Conservation (phyloP, 1,140 invertebrate genomes). For the Oedothorax gibbosus region DNA sequence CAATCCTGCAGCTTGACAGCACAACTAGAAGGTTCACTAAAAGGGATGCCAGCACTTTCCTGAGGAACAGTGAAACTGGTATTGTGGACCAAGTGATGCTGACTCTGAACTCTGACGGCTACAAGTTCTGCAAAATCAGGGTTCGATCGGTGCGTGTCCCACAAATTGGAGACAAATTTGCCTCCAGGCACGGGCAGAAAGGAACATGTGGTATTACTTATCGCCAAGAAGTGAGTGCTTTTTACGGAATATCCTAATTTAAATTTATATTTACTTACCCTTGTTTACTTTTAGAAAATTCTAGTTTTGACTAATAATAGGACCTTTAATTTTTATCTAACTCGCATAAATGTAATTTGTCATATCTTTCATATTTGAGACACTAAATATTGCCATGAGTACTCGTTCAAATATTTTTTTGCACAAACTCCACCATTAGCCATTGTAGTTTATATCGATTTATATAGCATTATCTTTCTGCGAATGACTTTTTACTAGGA, state of each 20-base stretch:
- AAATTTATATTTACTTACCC: background rate
- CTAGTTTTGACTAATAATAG: constrained; percentile 20
- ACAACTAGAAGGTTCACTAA: constrained; percentile 91
- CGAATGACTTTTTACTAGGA: no score
- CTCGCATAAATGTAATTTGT: no score
- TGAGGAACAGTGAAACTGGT: constrained; percentile 97
- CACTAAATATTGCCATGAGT: no score
- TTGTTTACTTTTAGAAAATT: background rate
- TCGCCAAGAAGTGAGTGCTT: constrained; percentile 79
- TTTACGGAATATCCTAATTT: background rate
- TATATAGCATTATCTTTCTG: no score
- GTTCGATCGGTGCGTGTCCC: constrained; percentile 97
- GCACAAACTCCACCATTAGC: no score
- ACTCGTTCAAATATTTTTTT: no score
- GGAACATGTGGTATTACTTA: constrained; percentile 99
- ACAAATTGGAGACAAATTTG: constrained; percentile 99
- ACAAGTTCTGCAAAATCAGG: constrained; percentile 98
- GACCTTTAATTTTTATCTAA: no score
- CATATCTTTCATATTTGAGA: no score
- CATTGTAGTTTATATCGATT: no score
- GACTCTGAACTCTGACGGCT: constrained; percentile 95
- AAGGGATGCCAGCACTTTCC: constrained; percentile 95
- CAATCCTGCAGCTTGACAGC: constrained; percentile 79
- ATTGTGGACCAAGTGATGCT: constrained; percentile 98
- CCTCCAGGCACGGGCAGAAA: constrained; percentile 97